Evolutionary conservation across 53 echinoderm and acorn worm species (phyloP).

Genomic region (Stichopus horrens): DNA sequence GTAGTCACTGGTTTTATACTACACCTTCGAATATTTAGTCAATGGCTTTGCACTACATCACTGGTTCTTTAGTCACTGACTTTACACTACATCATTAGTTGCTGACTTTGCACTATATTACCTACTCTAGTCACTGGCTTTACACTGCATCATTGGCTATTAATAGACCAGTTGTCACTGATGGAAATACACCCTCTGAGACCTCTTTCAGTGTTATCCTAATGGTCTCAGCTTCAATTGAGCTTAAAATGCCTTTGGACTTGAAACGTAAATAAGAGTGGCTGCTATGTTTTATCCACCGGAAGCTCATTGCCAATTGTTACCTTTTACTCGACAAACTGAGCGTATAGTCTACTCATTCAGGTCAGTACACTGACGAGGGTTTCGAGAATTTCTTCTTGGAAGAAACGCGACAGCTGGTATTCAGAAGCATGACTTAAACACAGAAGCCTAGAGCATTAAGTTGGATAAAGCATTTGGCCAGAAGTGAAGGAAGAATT

Average conservation of each 20-base stretch:
- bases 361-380: background rate
- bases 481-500: background rate
- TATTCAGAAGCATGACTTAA: slow-evolving; percentile 14
- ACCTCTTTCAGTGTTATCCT: slow-evolving; percentile 10
- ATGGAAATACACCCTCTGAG: background rate
- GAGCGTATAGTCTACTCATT: background rate
- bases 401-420: background rate
- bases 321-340: background rate
- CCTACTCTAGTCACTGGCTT: background rate
- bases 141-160: background rate
- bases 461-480: background rate
- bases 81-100: too few species aligned
- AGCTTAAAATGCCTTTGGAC: background rate
- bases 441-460: background rate
- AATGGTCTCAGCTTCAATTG: slow-evolving; percentile 2
- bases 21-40: too few species aligned
- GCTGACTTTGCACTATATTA: too few species aligned
- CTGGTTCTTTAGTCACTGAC: too few species aligned
- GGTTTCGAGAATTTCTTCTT: background rate
- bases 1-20: too few species aligned
- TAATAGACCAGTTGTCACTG: background rate
- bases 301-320: background rate
- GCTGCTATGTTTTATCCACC: background rate
- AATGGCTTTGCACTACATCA: too few species aligned
- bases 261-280: slow-evolving; percentile 2